A percentile compares a stretch with the other conserved stretches of the same genome.
Conservation (phyloP, 2,888 invertebrate species). For the Gortyna flavago region DNA sequence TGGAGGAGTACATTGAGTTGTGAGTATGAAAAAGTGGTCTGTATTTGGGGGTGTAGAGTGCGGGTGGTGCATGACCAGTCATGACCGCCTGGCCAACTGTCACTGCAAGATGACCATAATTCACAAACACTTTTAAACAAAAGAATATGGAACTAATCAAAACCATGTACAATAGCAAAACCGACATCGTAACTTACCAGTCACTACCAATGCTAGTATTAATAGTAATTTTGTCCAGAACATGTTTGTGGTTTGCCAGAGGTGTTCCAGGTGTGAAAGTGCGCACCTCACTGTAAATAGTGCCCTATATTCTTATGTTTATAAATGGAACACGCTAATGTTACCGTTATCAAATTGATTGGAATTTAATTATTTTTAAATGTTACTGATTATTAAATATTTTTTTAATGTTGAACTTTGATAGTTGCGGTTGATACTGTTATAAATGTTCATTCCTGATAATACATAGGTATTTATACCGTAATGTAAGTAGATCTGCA, state of each 20-base stretch:
- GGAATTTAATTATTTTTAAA: slow-evolving; percentile 52
- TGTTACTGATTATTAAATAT: slow-evolving; percentile 51
- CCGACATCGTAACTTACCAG: slow-evolving; percentile 70
- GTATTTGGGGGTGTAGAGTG: slow-evolving; percentile 4
- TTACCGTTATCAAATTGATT: slow-evolving; percentile 31
- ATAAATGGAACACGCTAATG: slow-evolving; percentile 43
- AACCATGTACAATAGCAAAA: slow-evolving; percentile 26
- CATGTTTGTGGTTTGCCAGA: slow-evolving; percentile 50
- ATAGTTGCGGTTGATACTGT: slow-evolving; percentile 22
- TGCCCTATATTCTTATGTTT: slow-evolving; percentile 20
- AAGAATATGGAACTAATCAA: slow-evolving; percentile 21
- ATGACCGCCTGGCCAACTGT: slow-evolving; percentile 18
- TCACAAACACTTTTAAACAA: slow-evolving; percentile 23
- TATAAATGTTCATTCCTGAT: background rate
- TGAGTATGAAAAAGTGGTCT: slow-evolving; percentile 26
- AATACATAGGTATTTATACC: background rate
- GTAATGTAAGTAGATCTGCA: background rate
- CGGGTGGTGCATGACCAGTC: background rate
- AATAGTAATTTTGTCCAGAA: slow-evolving; percentile 65
- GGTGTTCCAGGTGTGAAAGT: slow-evolving; percentile 32
- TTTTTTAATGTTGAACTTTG: slow-evolving; percentile 39
- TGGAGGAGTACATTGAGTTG: too few species aligned
- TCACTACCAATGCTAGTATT: slow-evolving; percentile 66
- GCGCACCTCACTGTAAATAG: slow-evolving; percentile 30
- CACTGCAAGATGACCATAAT: slow-evolving; percentile 48